Evolutionary conservation across 2,113 vertebrate species (phyloP), one percentile per base, ranked within the genome.

Genomic region (Oceanodroma tethys): DNA sequence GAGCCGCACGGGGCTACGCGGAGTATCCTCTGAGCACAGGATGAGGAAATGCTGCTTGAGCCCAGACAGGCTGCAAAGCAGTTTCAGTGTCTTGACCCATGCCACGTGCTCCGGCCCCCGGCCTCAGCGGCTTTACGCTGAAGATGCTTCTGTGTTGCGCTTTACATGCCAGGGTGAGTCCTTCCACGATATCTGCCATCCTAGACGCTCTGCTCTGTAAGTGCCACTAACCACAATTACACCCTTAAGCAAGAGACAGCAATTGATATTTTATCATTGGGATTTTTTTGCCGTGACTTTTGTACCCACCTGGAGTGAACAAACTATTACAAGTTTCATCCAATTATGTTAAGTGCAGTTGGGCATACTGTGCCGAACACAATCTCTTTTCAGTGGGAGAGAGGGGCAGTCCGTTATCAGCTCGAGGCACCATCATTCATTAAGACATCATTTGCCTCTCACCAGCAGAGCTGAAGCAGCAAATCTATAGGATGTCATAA

Each of bases 361-460:
- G 87, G 89, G 42, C 94, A 89, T 52, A 45, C 17, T 70, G 82
- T 48, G 74, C 81, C 1, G 80, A 88, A 48, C 70, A 73, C 91
- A 93, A 81, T 74, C 89, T 25, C 80, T 82, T 67, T 94, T 71
- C 87, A 47, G 76, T 65, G 86, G 82, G 27, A 94, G 87, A 79
- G 63, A 81, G 88, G 91, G 90, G 87, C 88, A 79, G 82, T 59
- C 58, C 47, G 53, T 94, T 87, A 91, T 71, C 96, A 73, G 91
- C 90, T 93, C 80, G 0, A 93, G 94, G 80, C 91, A 86, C 95
- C 76, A 20, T 65, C 91, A 29, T 95, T 97, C 95, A 93, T 97
- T 96, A 97, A 95, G 94, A 87, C 73, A 93, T 92, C 83, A 87
- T 96, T 96, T 97, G 82, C 91, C 76, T 96, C 89, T 96, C 90